Percentiles rank a stretch among this genome's conserved stretches.
These are phyloP conservation scores for Tiaroga cobitis DNA, from an alignment of 2,797 vertebrate genomes.

Conservation along the genomic window DNA sequence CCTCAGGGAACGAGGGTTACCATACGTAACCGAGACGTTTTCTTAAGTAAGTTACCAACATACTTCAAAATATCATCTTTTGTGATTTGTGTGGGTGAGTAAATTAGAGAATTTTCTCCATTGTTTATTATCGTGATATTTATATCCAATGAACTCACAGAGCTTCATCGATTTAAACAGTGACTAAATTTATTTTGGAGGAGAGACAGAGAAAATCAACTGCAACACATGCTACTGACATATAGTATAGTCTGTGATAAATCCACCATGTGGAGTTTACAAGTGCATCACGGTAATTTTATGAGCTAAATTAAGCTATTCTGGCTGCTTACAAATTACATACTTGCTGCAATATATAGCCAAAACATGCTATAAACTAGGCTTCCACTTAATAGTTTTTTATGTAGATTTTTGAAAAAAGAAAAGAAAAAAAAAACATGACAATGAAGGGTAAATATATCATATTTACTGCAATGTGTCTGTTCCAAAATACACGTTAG, in stretches of 20 bases:
- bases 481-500: slow-evolving; percentile 19
- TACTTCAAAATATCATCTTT: background rate
- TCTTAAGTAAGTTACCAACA: too few relatives aligned
- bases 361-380: slow-evolving; percentile 19
- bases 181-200: slow-evolving; percentile 15
- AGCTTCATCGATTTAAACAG: background rate
- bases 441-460: slow-evolving; percentile 15
- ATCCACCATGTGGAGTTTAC: slow-evolving; percentile 9
- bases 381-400: slow-evolving; percentile 9
- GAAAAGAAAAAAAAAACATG: background rate
- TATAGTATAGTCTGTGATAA: slow-evolving; percentile 6
- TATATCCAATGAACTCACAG: background rate
- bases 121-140: background rate
- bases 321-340: slow-evolving; percentile 6
- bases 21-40: too few relatives aligned
- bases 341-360: slow-evolving; percentile 2
- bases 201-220: background rate
- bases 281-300: slow-evolving; percentile 9
- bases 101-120: background rate
- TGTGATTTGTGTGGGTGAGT: background rate
- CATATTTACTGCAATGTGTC: slow-evolving; percentile 22
- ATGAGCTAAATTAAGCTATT: slow-evolving; percentile 2
- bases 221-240: slow-evolving; percentile 24
- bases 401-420: slow-evolving; percentile 10
- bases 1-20: too few relatives aligned